These are phyloP conservation scores for Acanthosepion esculentum DNA, from an alignment of 2,888 invertebrate species.

Conservation along the genomic window DNA sequence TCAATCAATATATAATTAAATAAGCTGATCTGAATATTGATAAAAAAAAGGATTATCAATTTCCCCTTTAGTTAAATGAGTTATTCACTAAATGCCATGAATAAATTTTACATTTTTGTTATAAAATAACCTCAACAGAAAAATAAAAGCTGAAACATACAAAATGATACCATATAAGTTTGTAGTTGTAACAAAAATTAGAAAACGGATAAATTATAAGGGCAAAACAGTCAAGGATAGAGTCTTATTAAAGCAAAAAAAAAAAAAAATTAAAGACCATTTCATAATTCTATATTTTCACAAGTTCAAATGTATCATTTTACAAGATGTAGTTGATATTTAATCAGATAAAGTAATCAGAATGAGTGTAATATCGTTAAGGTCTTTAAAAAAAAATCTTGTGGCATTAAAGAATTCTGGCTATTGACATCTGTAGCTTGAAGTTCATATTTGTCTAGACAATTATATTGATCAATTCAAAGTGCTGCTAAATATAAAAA, in stretches of 20 bases:
- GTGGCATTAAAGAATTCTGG: background rate
- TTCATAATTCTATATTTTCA: background rate
- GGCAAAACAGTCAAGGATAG: too few species aligned
- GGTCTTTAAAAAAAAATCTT: background rate
- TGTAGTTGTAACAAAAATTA: too few species aligned
- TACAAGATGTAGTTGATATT: background rate
- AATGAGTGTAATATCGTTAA: background rate
- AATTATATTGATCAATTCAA: background rate
- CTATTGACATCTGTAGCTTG: constrained; percentile 18
- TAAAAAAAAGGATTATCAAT: background rate
- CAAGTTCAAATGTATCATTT: background rate
- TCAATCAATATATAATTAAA: background rate
- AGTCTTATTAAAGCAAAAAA: too few species aligned
- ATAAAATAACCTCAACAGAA: too few species aligned
- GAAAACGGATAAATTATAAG: too few species aligned
- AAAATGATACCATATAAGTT: too few species aligned
- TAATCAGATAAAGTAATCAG: background rate
- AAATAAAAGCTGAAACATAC: too few species aligned
- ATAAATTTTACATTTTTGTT: too few species aligned
- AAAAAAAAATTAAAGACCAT: too few species aligned
- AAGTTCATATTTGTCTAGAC: constrained; percentile 12
- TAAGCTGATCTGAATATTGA: background rate
- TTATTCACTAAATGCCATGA: too few species aligned
- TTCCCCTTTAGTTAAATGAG: background rate
- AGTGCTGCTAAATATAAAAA: background rate